A percentile compares a stretch with the other conserved stretches of the same genome.
Evolutionary conservation across 2,113 vertebrate species (phyloP).

Genomic region (Hippotragus niger): DNA sequence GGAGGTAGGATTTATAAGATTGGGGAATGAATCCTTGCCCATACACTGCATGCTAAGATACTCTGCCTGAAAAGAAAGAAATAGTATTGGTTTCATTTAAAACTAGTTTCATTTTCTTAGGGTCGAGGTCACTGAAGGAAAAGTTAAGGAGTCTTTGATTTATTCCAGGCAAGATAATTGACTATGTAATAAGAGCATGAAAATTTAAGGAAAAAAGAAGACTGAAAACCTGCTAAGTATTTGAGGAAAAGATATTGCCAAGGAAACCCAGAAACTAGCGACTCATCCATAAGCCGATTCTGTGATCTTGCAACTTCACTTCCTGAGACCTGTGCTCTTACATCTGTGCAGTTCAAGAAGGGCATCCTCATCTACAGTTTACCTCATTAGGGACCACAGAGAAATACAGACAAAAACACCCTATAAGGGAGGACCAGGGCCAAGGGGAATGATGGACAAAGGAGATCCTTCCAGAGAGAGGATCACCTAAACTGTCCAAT

Average conservation of each 20-base stretch:
- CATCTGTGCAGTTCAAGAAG: not conserved
- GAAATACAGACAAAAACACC: not conserved
- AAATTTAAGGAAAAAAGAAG: not conserved
- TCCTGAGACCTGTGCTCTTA: not conserved
- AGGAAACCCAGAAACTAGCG: not conserved
- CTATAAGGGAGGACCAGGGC: not conserved
- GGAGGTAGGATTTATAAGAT: not conserved
- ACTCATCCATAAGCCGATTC: not conserved
- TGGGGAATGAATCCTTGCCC: not conserved
- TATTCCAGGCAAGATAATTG: not conserved
- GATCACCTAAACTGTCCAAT: not conserved
- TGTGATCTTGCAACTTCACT: not conserved
- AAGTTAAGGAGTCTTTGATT: not conserved
- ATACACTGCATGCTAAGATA: not conserved
- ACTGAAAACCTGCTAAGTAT: not conserved
- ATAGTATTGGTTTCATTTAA: not conserved
- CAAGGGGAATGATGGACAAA: not conserved
- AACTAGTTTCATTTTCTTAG: not conserved
- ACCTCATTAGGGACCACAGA: not conserved
- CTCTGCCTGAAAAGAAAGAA: not conserved
- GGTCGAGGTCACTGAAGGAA: not conserved
- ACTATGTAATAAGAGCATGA: not conserved
- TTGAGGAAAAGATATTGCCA: not conserved
- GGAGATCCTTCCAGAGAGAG: not conserved
- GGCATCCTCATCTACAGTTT: not conserved